Evolutionary conservation across 2,888 invertebrate species (phyloP).

Genomic region (Caenorhabditis afra): DNA sequence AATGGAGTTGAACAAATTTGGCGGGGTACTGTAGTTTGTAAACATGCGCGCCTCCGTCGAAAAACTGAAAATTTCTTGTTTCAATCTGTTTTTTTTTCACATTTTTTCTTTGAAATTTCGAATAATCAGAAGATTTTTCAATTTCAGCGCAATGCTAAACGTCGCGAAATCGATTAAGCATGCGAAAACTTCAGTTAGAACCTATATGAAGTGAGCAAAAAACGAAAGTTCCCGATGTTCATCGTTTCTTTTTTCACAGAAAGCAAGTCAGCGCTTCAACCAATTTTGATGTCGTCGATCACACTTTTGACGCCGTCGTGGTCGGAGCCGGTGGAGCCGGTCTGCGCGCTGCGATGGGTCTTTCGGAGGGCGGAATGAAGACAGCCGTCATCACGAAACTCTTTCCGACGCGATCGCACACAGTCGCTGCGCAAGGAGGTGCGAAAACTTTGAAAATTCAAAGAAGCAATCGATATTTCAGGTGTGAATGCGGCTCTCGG

Average conservation of each 20-base stretch:
- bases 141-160: constrained; percentile 52
- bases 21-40: constrained; percentile 22
- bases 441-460: too few species aligned
- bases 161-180: constrained; percentile 33
- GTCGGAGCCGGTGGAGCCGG: constrained; percentile 98
- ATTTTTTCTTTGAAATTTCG: constrained; percentile 10
- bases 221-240: background rate
- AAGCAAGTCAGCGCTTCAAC: constrained; percentile 42
- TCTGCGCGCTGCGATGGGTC: constrained; percentile 94
- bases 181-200: constrained; percentile 45
- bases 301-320: constrained; percentile 96
- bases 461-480: constrained; percentile 4
- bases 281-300: constrained; percentile 87
- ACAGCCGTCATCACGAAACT: constrained; percentile 97
- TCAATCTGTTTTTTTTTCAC: background rate
- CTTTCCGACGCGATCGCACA: constrained; percentile 95
- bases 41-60: constrained; percentile 3
- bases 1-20: background rate
- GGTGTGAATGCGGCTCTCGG: constrained; percentile 97
- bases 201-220: constrained; percentile 44
- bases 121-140: background rate
- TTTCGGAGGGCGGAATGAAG: constrained; percentile 95
- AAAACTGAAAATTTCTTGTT: background rate
- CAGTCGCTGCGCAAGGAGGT: constrained; percentile 97
- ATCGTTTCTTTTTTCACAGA: constrained; percentile 10